A percentile compares a stretch with the other conserved stretches of the same genome.
phyloP scores from a whole-genome alignment of 2,113 vertebrate genomes.

The Entosphenus tridentatus region DNA sequence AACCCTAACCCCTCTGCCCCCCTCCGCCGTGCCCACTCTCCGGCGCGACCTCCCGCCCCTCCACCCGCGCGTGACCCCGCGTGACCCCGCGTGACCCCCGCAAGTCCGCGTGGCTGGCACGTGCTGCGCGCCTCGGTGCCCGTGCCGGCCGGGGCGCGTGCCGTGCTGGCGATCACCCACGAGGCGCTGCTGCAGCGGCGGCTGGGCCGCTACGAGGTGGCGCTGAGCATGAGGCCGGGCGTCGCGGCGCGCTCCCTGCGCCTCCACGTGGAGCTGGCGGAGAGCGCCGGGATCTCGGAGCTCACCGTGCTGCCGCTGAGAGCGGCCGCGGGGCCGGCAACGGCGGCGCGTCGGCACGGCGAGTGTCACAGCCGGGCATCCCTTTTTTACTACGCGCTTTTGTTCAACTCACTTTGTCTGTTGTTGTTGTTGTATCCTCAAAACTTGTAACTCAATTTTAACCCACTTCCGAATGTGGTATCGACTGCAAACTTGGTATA shows the following conservation, averaged over 20 bases:
- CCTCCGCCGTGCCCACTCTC: background rate
- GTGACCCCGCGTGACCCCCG: background rate
- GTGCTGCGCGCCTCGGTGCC: slow-evolving; percentile 39
- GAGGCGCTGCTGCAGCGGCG: slow-evolving; percentile 34
- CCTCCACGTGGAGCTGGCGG: slow-evolving; percentile 28
- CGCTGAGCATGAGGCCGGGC: slow-evolving; percentile 26
- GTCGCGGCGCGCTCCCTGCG: slow-evolving; percentile 34
- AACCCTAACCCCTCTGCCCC: too few relatives aligned
- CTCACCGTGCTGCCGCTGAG: slow-evolving; percentile 30
- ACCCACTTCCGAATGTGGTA: too few relatives aligned
- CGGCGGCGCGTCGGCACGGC: background rate
- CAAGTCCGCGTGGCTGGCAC: slow-evolving; percentile 34
- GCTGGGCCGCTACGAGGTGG: slow-evolving; percentile 32
- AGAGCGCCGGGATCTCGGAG: slow-evolving; percentile 31
- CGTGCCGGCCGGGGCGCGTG: slow-evolving; percentile 22
- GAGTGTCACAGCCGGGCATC: background rate
- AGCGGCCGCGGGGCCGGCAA: background rate
- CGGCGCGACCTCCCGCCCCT: background rate
- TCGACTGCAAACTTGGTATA: too few relatives aligned
- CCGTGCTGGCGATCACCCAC: slow-evolving; percentile 29
- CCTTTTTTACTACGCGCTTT: too few relatives aligned
- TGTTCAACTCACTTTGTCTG: too few relatives aligned
- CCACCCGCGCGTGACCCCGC: background rate
- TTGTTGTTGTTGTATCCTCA: too few relatives aligned
- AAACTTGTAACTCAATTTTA: too few relatives aligned